phyloP scores from a whole-genome alignment of 2,113 vertebrate species.

The Halichoerus grypus region DNA sequence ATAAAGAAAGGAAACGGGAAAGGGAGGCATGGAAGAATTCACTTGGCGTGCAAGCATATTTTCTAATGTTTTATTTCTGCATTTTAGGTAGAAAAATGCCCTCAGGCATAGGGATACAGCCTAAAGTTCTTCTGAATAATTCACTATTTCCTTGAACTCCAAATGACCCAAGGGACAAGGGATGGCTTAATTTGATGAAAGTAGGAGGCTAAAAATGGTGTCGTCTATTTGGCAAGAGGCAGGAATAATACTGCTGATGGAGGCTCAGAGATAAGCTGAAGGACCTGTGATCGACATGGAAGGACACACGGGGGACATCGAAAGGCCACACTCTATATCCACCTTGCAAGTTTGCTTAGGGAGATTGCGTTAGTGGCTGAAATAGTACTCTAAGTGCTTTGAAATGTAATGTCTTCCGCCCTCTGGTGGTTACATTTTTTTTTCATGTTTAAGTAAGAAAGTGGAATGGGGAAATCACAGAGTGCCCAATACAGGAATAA shows the following conservation, averaged over 20 bases:
- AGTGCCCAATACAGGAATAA: neutral
- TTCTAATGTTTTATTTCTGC: neutral
- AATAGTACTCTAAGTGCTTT: neutral
- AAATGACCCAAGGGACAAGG: neutral
- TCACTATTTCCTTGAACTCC: neutral
- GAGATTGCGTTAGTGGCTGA: neutral
- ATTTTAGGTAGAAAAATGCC: neutral
- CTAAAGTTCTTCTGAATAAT: neutral
- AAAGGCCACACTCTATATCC: rapidly evolving
- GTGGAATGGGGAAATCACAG: neutral
- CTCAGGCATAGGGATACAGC: neutral
- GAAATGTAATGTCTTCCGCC: slow-evolving; percentile 67
- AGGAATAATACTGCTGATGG: neutral
- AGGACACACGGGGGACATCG: rapidly evolving
- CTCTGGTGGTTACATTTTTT: slow-evolving; percentile 70
- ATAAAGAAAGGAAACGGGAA: neutral
- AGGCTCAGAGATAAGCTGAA: neutral
- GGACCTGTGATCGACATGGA: rapidly evolving
- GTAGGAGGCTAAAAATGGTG: neutral
- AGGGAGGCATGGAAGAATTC: neutral
- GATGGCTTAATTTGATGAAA: neutral
- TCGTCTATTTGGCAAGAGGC: neutral
- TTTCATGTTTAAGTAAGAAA: neutral
- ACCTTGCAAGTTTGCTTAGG: neutral
- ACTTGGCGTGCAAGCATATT: neutral